Percentiles rank a stretch among this genome's conserved stretches.
Conservation (phyloP, 2,113 vertebrate species). For the Osmerus eperlanus region DNA sequence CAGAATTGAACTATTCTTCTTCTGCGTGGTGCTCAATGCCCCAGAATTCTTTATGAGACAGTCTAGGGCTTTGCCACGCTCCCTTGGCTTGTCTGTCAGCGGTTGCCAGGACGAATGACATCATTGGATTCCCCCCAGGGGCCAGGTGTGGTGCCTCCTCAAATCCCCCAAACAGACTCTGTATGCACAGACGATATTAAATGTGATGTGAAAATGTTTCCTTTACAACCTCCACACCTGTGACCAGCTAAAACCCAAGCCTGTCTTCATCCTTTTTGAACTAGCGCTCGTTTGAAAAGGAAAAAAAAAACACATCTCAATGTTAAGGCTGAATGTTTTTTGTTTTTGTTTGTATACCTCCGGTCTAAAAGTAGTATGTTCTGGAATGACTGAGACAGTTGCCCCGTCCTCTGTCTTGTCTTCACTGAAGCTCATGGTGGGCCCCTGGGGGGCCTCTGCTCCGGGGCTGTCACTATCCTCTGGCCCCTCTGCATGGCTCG, state of each 20-base stretch:
- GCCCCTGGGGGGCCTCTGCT: neutral
- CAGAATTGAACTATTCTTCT: constrained; percentile 12
- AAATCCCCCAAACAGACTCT: constrained; percentile 26
- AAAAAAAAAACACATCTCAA: too few relatives aligned
- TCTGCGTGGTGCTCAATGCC: constrained; percentile 10
- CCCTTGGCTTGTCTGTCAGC: constrained; percentile 24
- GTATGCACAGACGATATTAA: neutral
- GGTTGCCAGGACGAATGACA: constrained; percentile 44
- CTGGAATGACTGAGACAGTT: too few relatives aligned
- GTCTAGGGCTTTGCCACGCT: neutral
- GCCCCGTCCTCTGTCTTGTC: too few relatives aligned
- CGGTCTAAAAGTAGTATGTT: too few relatives aligned
- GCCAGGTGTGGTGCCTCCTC: constrained; percentile 27
- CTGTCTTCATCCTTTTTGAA: too few relatives aligned
- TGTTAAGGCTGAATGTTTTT: too few relatives aligned
- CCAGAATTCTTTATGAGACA: constrained; percentile 23
- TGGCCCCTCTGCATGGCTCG: neutral
- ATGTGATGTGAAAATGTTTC: neutral
- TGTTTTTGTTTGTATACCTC: too few relatives aligned
- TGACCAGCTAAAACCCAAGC: neutral
- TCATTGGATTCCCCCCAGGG: constrained; percentile 45
- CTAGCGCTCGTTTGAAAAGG: too few relatives aligned
- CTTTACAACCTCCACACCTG: neutral
- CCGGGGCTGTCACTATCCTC: neutral
- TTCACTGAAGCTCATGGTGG: too few relatives aligned